Evolutionary conservation across 2,888 invertebrate genomes (phyloP), one percentile per base, ranked within the genome.

Genomic region (Epicampocera succincta): DNA sequence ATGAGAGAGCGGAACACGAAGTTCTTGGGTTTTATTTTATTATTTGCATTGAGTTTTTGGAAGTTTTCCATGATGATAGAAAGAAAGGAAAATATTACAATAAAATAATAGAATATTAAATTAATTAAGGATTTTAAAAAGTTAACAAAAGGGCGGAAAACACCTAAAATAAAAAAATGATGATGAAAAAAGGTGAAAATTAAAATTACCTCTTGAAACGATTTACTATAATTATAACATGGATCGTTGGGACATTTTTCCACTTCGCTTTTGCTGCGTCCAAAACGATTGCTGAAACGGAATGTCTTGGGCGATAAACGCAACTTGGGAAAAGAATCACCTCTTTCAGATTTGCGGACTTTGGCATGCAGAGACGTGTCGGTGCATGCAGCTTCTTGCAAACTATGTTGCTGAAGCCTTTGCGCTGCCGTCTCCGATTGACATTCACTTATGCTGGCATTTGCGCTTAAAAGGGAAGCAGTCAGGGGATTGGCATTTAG

Each of bases 261-360:
- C 40, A 88, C 87, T 80, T 91, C 91, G 77, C 91, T 90, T 85
- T 91, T 91, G 85, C 91, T 91, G 58, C 91, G 88, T 0, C 91
- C 89, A 68, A 91, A 90, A 63, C 91, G 90, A 25, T 89, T 88
- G 83, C 90, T 90, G 83, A 91, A 91, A 15, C 90, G 87, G 84
- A 91, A 91, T 2, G 90, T 87, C 79, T 91, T 91, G 12, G 91
- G 91, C 33, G 91, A 91, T 0, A 91, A 84, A 11, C 91, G 89
- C 25, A 91, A 74, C 79, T 90, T 91, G 11, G 91, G 88, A 75
- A 91, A 90, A 0, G 90, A 89, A 42, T 91, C 91, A 2, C 88
- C 89, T 0, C 90, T 86, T 40, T 90, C 90, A 0, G 90, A 90
- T 80, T 90, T 90, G 9, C 86, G 85, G 8, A 85, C 79, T 76